These are phyloP conservation scores for Scomberomorus guttatus DNA, from an alignment of 2,797 vertebrate genomes.

Conservation along the genomic window DNA sequence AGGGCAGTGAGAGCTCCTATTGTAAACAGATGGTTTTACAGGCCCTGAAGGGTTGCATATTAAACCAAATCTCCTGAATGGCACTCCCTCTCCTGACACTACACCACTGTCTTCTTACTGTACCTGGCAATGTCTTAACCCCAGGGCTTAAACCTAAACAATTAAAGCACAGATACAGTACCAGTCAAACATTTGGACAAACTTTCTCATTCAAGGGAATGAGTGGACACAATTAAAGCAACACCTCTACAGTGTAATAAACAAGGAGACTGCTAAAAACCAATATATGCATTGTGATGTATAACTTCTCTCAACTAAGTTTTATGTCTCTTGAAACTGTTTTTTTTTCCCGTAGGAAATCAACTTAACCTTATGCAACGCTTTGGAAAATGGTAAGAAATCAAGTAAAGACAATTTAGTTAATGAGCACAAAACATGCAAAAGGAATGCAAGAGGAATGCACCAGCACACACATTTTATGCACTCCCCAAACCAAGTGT, in stretches of 20 bases:
- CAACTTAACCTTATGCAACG: background rate
- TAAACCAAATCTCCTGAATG: conserved; percentile 11
- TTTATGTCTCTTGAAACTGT: background rate
- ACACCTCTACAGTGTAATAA: background rate
- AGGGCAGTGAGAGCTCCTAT: background rate
- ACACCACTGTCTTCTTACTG: background rate
- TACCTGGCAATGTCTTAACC: conserved; percentile 3
- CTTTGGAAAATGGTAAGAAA: background rate
- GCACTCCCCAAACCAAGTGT: conserved; percentile 46
- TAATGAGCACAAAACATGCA: conserved; percentile 31
- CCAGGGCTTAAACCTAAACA: background rate
- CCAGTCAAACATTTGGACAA: background rate
- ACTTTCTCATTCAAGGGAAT: too few species aligned
- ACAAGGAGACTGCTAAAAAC: background rate
- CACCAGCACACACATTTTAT: conserved; percentile 41
- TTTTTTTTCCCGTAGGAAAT: background rate
- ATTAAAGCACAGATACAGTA: background rate
- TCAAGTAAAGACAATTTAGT: conserved; percentile 11
- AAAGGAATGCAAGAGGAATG: conserved; percentile 54
- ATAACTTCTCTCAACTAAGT: background rate
- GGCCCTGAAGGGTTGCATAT: conserved; percentile 9
- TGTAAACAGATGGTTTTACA: conserved; percentile 34
- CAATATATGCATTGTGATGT: background rate
- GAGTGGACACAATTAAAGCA: background rate
- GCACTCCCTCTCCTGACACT: conserved; percentile 6